Percentiles rank a stretch among this genome's conserved stretches.
Evolutionary conservation across 2,797 vertebrate genomes (phyloP).

Genomic region (Sebastes variabilis): DNA sequence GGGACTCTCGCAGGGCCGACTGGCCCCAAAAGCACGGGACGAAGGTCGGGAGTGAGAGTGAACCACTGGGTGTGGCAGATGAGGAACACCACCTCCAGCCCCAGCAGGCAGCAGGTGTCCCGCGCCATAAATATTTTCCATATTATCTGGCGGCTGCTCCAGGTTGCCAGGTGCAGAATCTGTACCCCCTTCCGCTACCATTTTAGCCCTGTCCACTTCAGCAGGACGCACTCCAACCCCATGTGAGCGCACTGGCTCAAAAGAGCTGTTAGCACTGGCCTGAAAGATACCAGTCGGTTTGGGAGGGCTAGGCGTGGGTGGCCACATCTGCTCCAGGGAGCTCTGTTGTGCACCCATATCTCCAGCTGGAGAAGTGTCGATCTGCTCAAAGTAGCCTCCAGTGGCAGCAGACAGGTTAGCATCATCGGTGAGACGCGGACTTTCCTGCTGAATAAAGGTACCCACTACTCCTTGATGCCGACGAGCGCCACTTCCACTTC

Average conservation of each 20-base stretch:
- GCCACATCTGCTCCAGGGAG: constrained; percentile 72
- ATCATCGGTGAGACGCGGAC: constrained; percentile 88
- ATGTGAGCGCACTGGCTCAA: constrained; percentile 94
- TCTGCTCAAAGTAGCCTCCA: constrained; percentile 93
- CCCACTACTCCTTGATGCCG: constrained; percentile 86
- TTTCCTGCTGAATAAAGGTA: constrained; percentile 98
- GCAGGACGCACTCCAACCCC: constrained; percentile 86
- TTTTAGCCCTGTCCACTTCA: constrained; percentile 90
- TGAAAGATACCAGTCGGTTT: constrained; percentile 95
- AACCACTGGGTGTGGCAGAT: constrained; percentile 52
- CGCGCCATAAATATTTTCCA: constrained; percentile 89
- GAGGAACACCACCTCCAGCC: constrained; percentile 45
- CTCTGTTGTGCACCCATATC: constrained; percentile 64
- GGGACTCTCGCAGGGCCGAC: constrained; percentile 93
- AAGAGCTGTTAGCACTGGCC: constrained; percentile 97
- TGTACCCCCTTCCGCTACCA: constrained; percentile 87
- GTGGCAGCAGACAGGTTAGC: constrained; percentile 59
- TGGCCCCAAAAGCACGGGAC: constrained; percentile 83
- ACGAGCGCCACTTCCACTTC: constrained; percentile 79
- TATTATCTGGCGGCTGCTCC: constrained; percentile 96
- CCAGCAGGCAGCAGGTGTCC: constrained; percentile 53
- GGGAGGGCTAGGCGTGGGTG: constrained; percentile 92
- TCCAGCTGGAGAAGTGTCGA: constrained; percentile 89
- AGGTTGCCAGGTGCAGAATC: constrained; percentile 88
- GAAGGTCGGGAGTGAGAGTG: constrained; percentile 84